Evolutionary conservation across 2,888 invertebrate genomes (phyloP).

Genomic region (Leptura quadrifasciata): DNA sequence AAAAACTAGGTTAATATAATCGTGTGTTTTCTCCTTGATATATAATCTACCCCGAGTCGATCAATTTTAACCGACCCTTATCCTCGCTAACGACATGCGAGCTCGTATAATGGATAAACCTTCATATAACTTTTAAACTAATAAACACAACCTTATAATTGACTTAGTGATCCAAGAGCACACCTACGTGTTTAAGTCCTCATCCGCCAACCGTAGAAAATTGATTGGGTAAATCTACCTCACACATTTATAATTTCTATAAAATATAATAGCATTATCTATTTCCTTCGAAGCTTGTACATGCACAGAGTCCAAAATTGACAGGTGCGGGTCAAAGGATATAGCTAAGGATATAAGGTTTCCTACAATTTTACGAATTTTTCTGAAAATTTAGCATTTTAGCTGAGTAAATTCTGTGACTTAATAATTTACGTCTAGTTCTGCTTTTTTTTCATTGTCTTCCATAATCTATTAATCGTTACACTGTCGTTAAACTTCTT

Average conservation of each 20-base stretch:
- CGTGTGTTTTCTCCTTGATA: conserved; percentile 13
- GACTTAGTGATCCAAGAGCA: conserved; percentile 19
- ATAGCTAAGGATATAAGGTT: too few species aligned
- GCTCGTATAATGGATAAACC: conserved; percentile 18
- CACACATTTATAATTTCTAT: neutral
- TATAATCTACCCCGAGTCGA: conserved; percentile 6
- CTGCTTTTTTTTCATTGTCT: too few species aligned
- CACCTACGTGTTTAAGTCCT: neutral
- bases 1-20: conserved; percentile 1
- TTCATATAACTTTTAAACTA: conserved; percentile 26
- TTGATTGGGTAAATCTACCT: neutral
- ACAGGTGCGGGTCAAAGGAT: too few species aligned
- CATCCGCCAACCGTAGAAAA: neutral
- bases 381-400: too few species aligned
- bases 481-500: too few species aligned
- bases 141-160: conserved; percentile 29
- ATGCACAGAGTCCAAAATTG: neutral
- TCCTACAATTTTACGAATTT: too few species aligned
- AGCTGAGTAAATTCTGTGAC: too few species aligned
- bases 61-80: conserved; percentile 16
- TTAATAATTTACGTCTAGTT: too few species aligned
- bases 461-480: too few species aligned
- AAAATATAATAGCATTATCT: too few species aligned
- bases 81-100: conserved; percentile 20
- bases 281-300: too few species aligned